Percentiles rank a stretch among this genome's conserved stretches.
Evolutionary conservation across 92 coral and sea anemone species (phyloP).

Genomic region (Scolanthus callimorphus): DNA sequence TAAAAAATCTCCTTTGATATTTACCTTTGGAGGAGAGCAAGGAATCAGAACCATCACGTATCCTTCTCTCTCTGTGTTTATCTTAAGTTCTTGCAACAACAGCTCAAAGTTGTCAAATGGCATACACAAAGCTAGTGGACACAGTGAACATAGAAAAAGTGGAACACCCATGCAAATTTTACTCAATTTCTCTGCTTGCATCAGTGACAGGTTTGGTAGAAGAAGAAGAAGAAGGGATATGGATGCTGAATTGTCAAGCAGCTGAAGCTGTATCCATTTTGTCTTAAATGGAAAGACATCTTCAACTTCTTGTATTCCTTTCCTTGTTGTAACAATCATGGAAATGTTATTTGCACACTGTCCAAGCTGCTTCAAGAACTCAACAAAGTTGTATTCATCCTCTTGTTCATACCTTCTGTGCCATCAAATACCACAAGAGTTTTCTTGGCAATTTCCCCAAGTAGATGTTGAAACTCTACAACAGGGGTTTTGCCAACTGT

Average conservation of each 20-base stretch:
- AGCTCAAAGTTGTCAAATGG: slow-evolving; percentile 2
- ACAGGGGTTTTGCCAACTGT: slow-evolving; percentile 29
- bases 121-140: no score
- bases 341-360: slow-evolving; percentile 23
- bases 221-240: slow-evolving; percentile 6
- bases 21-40: no score
- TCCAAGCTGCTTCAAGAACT: slow-evolving; percentile 36
- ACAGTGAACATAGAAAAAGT: no score
- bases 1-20: no score
- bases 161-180: slow-evolving; percentile 61
- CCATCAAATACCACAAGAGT: slow-evolving; percentile 62
- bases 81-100: slow-evolving; percentile 24
- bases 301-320: slow-evolving; percentile 1
- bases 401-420: slow-evolving; percentile 62
- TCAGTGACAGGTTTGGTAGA: not conserved
- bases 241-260: slow-evolving; percentile 15
- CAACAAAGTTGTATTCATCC: slow-evolving; percentile 21
- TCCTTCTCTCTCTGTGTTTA: slow-evolving; percentile 45
- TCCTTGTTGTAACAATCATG: slow-evolving; percentile 49
- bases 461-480: slow-evolving; percentile 12
- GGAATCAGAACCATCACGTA: no score
- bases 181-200: slow-evolving; percentile 1
- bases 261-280: slow-evolving; percentile 17
- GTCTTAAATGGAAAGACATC: slow-evolving; percentile 8
- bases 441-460: not conserved